A percentile compares a stretch with the other conserved stretches of the same genome.
These are phyloP conservation scores for Hestina assimilis DNA, from an alignment of 1,140 invertebrate genomes.

Conservation along the genomic window DNA sequence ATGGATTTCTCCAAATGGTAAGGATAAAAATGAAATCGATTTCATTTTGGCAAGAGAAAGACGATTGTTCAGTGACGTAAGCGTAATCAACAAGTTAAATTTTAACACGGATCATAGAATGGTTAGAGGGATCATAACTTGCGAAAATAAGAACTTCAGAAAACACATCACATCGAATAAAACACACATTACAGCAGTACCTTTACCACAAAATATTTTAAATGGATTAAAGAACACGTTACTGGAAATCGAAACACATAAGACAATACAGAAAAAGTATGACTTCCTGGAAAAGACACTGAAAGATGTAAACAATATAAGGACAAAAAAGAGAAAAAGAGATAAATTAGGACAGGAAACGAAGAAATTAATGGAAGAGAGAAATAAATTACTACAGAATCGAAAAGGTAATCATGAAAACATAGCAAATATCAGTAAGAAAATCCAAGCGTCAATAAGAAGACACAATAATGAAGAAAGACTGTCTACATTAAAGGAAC, in stretches of 20 bases:
- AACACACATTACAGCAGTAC: too few relatives aligned
- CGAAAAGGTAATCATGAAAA: too few relatives aligned
- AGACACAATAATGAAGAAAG: slow-evolving; percentile 1
- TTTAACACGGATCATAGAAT: too few relatives aligned
- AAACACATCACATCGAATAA: slow-evolving; percentile 20
- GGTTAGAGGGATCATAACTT: slow-evolving; percentile 25
- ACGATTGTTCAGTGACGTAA: slow-evolving; percentile 20
- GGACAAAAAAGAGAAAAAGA: not conserved
- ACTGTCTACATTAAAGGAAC: not conserved
- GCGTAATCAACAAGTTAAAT: slow-evolving; percentile 28
- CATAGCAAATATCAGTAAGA: too few relatives aligned
- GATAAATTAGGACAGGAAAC: too few relatives aligned
- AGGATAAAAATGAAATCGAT: slow-evolving; percentile 35
- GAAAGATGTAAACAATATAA: not conserved
- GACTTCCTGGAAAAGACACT: not conserved
- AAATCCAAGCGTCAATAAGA: too few relatives aligned
- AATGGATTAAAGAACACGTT: not conserved
- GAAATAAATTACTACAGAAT: too few relatives aligned
- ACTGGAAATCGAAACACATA: not conserved
- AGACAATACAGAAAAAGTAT: not conserved
- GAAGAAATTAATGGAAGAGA: too few relatives aligned
- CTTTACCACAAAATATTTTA: too few relatives aligned
- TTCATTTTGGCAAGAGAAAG: slow-evolving; percentile 25
- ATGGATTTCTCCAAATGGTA: slow-evolving; percentile 32
- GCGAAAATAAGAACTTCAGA: slow-evolving; percentile 15